These are phyloP conservation scores for Agrochola lota DNA, from an alignment of 2,888 invertebrate species.

Conservation along the genomic window DNA sequence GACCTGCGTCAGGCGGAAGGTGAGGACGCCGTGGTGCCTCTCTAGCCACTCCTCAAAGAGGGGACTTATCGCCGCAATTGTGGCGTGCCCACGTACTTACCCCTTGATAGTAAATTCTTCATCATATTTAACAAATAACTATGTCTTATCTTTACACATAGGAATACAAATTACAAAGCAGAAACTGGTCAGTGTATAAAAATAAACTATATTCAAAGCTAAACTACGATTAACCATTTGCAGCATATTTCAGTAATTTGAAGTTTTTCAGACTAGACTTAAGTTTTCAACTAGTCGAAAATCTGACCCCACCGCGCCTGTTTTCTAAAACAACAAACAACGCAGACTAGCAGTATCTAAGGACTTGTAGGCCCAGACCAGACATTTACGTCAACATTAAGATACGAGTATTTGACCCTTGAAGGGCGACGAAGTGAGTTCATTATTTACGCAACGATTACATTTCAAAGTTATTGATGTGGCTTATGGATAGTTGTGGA, in stretches of 20 bases:
- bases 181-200: not conserved
- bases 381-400: constrained; percentile 14
- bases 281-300: not conserved
- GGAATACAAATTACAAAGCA: no score
- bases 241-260: no score
- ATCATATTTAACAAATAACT: no score
- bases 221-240: not conserved
- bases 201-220: not conserved
- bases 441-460: constrained; percentile 18
- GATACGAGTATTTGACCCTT: constrained; percentile 19
- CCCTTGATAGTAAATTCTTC: no score
- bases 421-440: constrained; percentile 24
- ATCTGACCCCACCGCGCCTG: not conserved
- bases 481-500: not conserved
- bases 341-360: constrained; percentile 6
- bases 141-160: no score
- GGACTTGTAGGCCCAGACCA: not conserved
- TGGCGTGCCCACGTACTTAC: no score
- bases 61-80: no score
- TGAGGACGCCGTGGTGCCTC: no score
- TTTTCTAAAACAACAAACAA: constrained; percentile 3
- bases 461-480: not conserved
- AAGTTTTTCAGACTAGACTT: no score
- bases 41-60: no score
- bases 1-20: no score